Conservation (phyloP, 2,113 vertebrate species). For the Colistium nudipinnis region DNA sequence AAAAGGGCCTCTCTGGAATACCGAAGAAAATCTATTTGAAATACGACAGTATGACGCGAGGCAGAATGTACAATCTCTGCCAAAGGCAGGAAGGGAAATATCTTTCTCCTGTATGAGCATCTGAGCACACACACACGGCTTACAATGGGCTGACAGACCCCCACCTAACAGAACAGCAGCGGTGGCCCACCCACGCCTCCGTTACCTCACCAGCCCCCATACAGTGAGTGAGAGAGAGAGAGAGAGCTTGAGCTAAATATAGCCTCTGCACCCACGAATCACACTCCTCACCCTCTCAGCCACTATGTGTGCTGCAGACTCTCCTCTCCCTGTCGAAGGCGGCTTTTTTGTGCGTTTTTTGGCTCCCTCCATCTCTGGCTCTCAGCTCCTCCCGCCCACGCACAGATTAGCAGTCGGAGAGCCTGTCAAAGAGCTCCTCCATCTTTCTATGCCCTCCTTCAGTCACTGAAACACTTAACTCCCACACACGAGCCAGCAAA, state of each 20-base stretch:
- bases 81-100: slow-evolving; percentile 1
- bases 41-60: not conserved
- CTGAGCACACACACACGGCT: slow-evolving; percentile 30
- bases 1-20: slow-evolving; percentile 16
- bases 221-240: slow-evolving; percentile 50
- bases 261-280: slow-evolving; percentile 70
- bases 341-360: slow-evolving; percentile 23
- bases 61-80: not conserved
- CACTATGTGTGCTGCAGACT: slow-evolving; percentile 64
- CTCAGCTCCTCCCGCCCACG: slow-evolving; percentile 64
- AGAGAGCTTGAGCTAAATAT: slow-evolving; percentile 78
- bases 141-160: slow-evolving; percentile 51
- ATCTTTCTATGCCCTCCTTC: slow-evolving; percentile 47
- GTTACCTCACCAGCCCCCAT: slow-evolving; percentile 79
- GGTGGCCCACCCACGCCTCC: slow-evolving; percentile 58
- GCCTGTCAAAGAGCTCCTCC: slow-evolving; percentile 67
- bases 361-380: slow-evolving; percentile 50
- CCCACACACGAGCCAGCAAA: slow-evolving; percentile 64
- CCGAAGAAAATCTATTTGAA: slow-evolving; percentile 23
- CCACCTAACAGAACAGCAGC: slow-evolving; percentile 54
- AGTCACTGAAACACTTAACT: slow-evolving; percentile 59
- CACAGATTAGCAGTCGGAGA: slow-evolving; percentile 72
- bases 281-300: slow-evolving; percentile 57
- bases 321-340: slow-evolving; percentile 39
- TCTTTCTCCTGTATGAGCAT: slow-evolving; percentile 44